Base-by-base conservation (phyloP, 1,140 invertebrate species). In the Agrypnia vestita region DNA sequence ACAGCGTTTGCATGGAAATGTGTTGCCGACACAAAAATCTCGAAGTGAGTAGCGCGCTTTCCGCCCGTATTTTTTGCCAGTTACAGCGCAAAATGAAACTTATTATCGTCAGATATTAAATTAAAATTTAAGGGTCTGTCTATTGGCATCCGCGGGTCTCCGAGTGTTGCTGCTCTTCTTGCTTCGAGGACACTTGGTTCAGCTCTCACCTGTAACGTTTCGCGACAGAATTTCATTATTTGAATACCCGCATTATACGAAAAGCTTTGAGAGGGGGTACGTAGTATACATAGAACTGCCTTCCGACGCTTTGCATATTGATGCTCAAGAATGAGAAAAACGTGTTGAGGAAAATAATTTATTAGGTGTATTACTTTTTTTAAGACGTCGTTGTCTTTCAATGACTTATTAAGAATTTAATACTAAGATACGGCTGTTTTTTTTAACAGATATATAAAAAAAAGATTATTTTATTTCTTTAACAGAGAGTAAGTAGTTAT, bases 101-200 rank as follows among this genome's bases (percentile, higher is more conserved):
- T 76, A 61, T 76, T 61, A 76, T 76, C 73, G 17, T 19, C 55
- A 44, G 43, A 76, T 61, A 76, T 76, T 61, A 76, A 76, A 76
- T 76, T 76, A 76, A 59, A 76, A 61, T 76, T 59, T 59, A 53
- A 76, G 71, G 71, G 71, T 25, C 53, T 43, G 53, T 53, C 71
- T 55, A 55, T 56, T 43, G 53, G 17, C 47, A n/a, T n/a, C 51
- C 25, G 71, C 47, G 44, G 59, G 61, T 10, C 61, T 13, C 15
- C 35, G 44, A 47, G 64, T 44, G 64, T 44, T 69, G 64, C 46
- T 69, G 64, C 64, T 69, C 61, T 3, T 7, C 7, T 15, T 17
- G 7, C 8, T n/a, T 47, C 9, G 43, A 19, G 44, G 43, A 15
- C 15, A 13, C 64, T 69, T 11, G 1, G 17, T 13, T 69, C 21